These are phyloP conservation scores for Pseudocheirus occidentalis DNA, from an alignment of 2,797 vertebrate genomes.

Conservation along the genomic window DNA sequence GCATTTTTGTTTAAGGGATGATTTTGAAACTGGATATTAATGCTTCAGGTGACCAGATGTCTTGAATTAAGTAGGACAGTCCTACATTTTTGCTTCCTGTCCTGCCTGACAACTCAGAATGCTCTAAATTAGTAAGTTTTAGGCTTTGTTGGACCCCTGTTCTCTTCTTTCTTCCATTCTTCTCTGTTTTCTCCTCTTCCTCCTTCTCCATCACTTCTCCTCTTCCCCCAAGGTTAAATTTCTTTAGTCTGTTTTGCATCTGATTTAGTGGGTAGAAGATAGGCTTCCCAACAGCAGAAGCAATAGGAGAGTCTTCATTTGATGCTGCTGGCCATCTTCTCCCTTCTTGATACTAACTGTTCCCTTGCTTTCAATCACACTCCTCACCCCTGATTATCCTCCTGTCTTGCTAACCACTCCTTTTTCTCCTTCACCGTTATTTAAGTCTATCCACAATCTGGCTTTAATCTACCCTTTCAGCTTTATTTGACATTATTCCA, in stretches of 20 bases:
- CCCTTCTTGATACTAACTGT: background rate
- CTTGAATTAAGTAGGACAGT: background rate
- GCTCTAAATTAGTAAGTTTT: background rate
- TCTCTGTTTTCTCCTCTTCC: background rate
- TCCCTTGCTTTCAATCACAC: background rate
- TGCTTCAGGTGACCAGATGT: background rate
- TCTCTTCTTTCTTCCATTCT: background rate
- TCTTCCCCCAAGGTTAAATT: background rate
- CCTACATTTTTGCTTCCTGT: background rate
- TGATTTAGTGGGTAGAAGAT: slow-evolving; percentile 11
- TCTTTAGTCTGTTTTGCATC: background rate
- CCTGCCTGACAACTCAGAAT: background rate
- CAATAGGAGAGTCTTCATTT: background rate
- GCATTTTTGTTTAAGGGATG: slow-evolving; percentile 32
- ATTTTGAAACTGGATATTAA: slow-evolving; percentile 22
- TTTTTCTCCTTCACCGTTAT: too few species aligned
- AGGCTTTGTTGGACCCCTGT: background rate
- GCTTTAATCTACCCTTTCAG: too few species aligned
- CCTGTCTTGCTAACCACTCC: too few species aligned
- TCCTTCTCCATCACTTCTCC: background rate
- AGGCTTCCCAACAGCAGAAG: background rate
- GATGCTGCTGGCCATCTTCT: background rate
- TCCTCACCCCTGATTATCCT: too few species aligned
- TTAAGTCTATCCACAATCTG: too few species aligned
- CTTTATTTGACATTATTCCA: too few species aligned